Base-by-base conservation (phyloP, 2,113 vertebrate species). In the Ancistrus triradiatus region DNA sequence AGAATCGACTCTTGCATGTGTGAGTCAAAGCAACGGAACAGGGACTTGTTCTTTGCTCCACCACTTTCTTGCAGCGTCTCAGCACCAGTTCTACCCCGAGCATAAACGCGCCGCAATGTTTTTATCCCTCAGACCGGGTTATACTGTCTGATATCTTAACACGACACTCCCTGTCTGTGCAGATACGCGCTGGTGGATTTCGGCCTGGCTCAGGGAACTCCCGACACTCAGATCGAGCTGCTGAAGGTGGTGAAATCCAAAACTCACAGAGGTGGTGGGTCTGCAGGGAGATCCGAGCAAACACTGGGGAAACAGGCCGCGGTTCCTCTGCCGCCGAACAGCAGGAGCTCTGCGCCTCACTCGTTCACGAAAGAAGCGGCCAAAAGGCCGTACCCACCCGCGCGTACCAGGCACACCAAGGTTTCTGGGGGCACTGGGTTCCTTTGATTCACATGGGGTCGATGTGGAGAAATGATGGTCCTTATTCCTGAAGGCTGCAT, bases 151-250 rank as follows among this genome's bases (percentile, higher is more conserved):
- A n/a, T n/a, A n/a, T n/a, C n/a, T n/a, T n/a, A n/a, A n/a, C n/a
- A n/a, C n/a, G n/a, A n/a, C n/a, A n/a, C n/a, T 58, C 7, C 62
- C 3, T 57, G 7, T 67, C 3, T 35, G 10, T 63, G 9, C 56
- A 99, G 96, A 82, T 98, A 93, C 28, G 88, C 96, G 1, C 87
- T 99, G 67, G 94, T 99, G 79, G 96, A 98, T 85, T 98, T 99
- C 46, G 96, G 96, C 77, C 86, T 99, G 76, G 96, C 94, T 46
- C 96, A 99, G 84, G 96, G 96, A 74, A 94, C 94, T 9, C 80
- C 82, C 10, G 91, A 97, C 79, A 98, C 93, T 0, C 88, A 91
- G 86, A 91, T 99, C 25, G 91, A 97, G 49, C 86, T 97, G 43
- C 89, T 98, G 61, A 97, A 91, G 91, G 88, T 92, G 75, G 82